Conservation (phyloP, 1,140 invertebrate species). For the Hylaeus anthracinus region DNA sequence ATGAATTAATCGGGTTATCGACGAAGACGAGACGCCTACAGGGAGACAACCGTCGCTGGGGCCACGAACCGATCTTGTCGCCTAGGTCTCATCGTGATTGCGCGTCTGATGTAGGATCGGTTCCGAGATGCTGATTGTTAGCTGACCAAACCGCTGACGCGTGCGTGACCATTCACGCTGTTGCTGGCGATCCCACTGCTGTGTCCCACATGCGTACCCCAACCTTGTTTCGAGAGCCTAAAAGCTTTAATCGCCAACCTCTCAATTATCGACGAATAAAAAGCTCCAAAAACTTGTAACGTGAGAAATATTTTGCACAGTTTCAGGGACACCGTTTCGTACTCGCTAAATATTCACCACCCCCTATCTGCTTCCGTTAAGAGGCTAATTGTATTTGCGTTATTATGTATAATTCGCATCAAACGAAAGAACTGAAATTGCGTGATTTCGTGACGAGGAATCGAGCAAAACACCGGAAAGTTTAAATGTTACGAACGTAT, state of each 20-base stretch:
- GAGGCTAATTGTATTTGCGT: too few species aligned
- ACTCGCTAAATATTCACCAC: too few species aligned
- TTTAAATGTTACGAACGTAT: background rate
- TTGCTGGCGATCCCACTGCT: background rate
- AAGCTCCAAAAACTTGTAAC: too few species aligned
- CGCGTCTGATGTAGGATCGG: background rate
- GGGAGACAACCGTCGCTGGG: constrained; percentile 15
- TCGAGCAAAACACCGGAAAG: background rate
- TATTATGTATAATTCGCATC: background rate
- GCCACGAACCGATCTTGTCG: background rate
- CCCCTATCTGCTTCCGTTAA: too few species aligned
- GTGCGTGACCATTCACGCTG: background rate
- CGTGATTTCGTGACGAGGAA: background rate
- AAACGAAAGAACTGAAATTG: background rate
- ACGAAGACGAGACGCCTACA: constrained; percentile 31
- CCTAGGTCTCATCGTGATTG: constrained; percentile 18
- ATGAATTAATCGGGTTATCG: constrained; percentile 64
- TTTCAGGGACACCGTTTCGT: too few species aligned
- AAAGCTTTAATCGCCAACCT: too few species aligned
- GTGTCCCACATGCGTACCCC: background rate
- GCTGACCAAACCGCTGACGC: background rate
- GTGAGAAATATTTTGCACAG: too few species aligned
- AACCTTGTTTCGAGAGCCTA: too few species aligned
- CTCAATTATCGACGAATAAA: too few species aligned
- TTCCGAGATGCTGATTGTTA: constrained; percentile 1